Percentiles rank a stretch among this genome's conserved stretches.
These are phyloP conservation scores for Apis mellifera DNA, from an alignment of 1,140 invertebrate genomes.

Conservation along the genomic window Amel_HAv3.1 CM009941.2:5579501-5580000, in stretches of 20 bases:
- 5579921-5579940: background rate
- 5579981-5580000: too few relatives aligned
- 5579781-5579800: background rate
- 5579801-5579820: background rate
- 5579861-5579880: background rate
- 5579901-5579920: background rate
- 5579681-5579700: background rate
- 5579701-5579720: background rate
- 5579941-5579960: too few relatives aligned
- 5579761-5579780: background rate
- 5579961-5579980: too few relatives aligned
- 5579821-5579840: background rate
- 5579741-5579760: too few relatives aligned
- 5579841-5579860: too few relatives aligned
- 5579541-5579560: conserved; percentile 39
- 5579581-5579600: conserved; percentile 42
- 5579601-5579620: conserved; percentile 24
- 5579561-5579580: conserved; percentile 57
- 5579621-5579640: conserved; percentile 14
- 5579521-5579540: conserved; percentile 4
- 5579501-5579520: conserved; percentile 20
- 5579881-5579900: background rate
- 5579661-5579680: conserved; percentile 33
- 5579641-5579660: background rate
- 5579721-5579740: too few relatives aligned